Conservation (phyloP, 2,888 invertebrate genomes). For the Plemyria rubiginata region DNA sequence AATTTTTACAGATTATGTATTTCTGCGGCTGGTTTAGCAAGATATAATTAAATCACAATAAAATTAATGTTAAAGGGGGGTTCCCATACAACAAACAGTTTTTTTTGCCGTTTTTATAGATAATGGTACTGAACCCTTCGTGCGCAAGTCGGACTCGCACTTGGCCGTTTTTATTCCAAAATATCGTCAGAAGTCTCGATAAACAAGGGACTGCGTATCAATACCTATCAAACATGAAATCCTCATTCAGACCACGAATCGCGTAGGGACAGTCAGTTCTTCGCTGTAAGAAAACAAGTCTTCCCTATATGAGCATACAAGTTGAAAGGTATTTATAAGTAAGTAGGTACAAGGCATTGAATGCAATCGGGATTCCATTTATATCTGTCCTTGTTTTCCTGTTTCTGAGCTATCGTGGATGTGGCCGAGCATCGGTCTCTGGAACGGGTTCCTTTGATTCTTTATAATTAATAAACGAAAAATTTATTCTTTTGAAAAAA, state of each 20-base stretch:
- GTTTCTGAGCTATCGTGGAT: conserved; percentile 54
- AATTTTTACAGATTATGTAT: no score
- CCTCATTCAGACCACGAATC: conserved; percentile 43
- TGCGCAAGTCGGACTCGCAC: no score
- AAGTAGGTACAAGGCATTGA: conserved; percentile 43
- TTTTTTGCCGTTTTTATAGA: no score
- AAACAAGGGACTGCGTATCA: conserved; percentile 26
- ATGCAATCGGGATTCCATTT: conserved; percentile 67
- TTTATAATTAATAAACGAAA: no score
- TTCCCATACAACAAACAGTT: no score
- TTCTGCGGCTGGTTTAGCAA: no score
- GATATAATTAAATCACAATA: no score
- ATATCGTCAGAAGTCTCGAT: background rate
- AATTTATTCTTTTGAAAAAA: no score
- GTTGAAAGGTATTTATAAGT: conserved; percentile 42
- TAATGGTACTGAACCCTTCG: no score
- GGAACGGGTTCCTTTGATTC: conserved; percentile 30
- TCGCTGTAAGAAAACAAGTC: conserved; percentile 40
- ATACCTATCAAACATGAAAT: conserved; percentile 39
- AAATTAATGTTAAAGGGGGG: no score
- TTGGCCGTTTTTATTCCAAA: background rate
- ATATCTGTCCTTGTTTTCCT: conserved; percentile 71
- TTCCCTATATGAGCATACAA: conserved; percentile 42
- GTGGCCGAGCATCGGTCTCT: conserved; percentile 47
- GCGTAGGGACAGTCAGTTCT: conserved; percentile 44